These are phyloP conservation scores for Cylindroiulus punctatus DNA, from an alignment of 2,888 invertebrate species.

Conservation along the genomic window DNA sequence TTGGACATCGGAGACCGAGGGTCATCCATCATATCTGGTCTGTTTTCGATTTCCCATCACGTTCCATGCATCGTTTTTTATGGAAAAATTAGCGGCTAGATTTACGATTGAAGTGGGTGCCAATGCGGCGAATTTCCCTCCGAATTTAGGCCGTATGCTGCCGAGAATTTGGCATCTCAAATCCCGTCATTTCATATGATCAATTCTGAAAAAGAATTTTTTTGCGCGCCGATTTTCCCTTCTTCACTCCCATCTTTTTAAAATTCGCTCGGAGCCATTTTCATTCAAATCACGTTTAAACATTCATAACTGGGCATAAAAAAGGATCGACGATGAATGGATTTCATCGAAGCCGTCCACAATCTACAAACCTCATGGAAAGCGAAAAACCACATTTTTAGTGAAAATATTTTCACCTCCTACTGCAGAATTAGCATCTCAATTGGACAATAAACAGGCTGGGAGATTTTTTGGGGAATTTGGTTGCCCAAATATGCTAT, in stretches of 20 bases:
- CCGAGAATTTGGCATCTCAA: background rate
- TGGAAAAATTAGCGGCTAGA: background rate
- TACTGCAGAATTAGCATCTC: background rate
- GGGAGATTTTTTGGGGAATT: background rate
- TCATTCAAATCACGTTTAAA: conserved; percentile 30
- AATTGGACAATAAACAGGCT: background rate
- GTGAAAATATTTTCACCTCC: too few species aligned
- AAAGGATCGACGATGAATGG: conserved; percentile 14
- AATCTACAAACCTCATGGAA: too few species aligned
- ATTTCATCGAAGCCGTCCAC: background rate
- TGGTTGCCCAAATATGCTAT: too few species aligned
- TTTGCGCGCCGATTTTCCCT: too few species aligned
- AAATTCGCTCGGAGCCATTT: background rate
- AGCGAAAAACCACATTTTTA: too few species aligned
- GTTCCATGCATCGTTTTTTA: background rate
- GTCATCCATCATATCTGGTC: background rate
- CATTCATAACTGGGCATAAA: conserved; percentile 24
- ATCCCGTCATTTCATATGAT: background rate
- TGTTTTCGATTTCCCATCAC: background rate
- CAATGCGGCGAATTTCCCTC: background rate
- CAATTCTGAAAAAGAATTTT: background rate
- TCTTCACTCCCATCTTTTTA: background rate
- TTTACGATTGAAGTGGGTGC: conserved; percentile 26
- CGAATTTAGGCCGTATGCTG: background rate
- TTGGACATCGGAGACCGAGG: background rate